A percentile compares a stretch with the other conserved stretches of the same genome.
Conservation (phyloP, 2,888 invertebrate genomes). For the Parochlus steinenii region DNA sequence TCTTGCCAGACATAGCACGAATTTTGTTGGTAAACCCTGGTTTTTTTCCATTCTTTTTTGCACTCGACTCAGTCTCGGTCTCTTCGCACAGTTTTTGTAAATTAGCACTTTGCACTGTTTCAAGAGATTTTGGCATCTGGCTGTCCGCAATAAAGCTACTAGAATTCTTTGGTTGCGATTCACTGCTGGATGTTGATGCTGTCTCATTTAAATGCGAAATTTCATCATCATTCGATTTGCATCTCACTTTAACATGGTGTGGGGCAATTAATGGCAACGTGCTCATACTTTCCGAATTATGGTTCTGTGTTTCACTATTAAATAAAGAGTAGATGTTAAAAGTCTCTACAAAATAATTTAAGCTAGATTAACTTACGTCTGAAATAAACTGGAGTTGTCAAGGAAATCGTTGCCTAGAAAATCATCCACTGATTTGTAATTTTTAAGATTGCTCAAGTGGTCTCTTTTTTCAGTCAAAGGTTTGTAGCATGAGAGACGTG, state of each 20-base stretch:
- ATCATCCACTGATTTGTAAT: constrained; percentile 14
- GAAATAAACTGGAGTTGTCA: not conserved
- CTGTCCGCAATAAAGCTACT: too few relatives aligned
- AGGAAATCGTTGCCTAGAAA: constrained; percentile 11
- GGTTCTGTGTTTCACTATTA: not conserved
- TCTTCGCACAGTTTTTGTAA: not conserved
- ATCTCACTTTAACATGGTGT: too few relatives aligned
- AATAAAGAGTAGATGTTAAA: not conserved
- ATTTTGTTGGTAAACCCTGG: constrained; percentile 48
- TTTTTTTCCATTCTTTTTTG: not conserved
- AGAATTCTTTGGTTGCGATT: too few relatives aligned
- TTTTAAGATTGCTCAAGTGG: constrained; percentile 5
- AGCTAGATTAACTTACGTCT: not conserved
- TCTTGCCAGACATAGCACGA: constrained; percentile 54
- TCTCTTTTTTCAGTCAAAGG: constrained; percentile 1
- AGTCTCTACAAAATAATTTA: not conserved
- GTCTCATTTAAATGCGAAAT: too few relatives aligned
- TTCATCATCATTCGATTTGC: too few relatives aligned
- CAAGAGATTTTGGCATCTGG: too few relatives aligned
- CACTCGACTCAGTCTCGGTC: not conserved
- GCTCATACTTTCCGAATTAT: too few relatives aligned
- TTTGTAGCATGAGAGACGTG: constrained; percentile 13
- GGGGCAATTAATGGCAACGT: too few relatives aligned
- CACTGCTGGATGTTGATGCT: too few relatives aligned
- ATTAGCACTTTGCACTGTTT: too few relatives aligned